Percentiles rank a stretch among this genome's conserved stretches.
Conservation (phyloP, 2,888 invertebrate genomes). For the Ischnus inquisitorius region DNA sequence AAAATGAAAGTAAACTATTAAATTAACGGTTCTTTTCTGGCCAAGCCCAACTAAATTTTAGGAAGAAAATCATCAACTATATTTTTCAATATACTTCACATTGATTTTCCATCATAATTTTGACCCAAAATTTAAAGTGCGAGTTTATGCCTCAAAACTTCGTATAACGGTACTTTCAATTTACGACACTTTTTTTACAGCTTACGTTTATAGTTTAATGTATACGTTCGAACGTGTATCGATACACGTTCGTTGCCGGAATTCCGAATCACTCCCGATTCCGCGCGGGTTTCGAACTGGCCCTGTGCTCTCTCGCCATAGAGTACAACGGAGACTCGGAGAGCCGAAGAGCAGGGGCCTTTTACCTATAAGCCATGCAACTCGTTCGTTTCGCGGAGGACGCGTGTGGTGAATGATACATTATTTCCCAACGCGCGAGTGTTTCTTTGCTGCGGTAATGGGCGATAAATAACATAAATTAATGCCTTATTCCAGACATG, state of each 20-base stretch:
- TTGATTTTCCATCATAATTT: no score
- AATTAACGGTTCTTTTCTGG: no score
- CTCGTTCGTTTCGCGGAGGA: conserved; percentile 74
- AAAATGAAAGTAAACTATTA: no score
- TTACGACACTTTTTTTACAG: no score
- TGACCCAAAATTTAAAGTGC: no score
- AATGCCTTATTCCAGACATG: conserved; percentile 85
- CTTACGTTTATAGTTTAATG: conserved; percentile 40
- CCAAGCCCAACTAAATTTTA: no score
- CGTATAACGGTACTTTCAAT: no score
- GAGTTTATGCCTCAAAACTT: no score
- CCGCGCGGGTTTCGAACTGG: conserved; percentile 73
- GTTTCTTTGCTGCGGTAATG: conserved; percentile 85
- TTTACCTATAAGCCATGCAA: conserved; percentile 38
- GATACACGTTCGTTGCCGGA: conserved; percentile 77
- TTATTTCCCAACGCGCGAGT: conserved; percentile 84
- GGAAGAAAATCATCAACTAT: no score
- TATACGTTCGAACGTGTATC: conserved; percentile 52
- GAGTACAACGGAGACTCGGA: conserved; percentile 1
- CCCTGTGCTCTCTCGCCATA: conserved; percentile 55
- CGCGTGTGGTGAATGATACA: conserved; percentile 84
- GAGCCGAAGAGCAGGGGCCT: neutral
- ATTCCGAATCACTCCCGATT: conserved; percentile 82
- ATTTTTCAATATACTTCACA: no score
- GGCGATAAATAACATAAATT: conserved; percentile 85